Evolutionary conservation across 2,113 vertebrate species (phyloP).

Genomic region (Poecilia latipinna): DNA sequence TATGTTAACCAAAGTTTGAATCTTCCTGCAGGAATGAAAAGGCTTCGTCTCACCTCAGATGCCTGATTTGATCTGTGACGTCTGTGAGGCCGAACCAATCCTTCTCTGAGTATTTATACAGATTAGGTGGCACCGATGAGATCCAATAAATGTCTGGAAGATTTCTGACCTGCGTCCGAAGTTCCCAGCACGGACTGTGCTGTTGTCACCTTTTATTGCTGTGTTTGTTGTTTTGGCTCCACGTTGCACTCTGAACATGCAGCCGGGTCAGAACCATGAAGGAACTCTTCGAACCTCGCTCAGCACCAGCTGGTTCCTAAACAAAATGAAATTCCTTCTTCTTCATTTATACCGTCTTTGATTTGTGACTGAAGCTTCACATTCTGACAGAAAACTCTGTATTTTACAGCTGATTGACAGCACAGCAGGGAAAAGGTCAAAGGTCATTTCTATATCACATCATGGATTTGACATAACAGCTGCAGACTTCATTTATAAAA

Average conservation of each 20-base stretch:
- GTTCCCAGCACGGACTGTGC: conserved; percentile 51
- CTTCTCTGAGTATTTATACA: conserved; percentile 63
- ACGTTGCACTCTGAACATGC: conserved; percentile 51
- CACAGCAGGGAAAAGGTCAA: conserved; percentile 18
- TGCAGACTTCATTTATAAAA: conserved; percentile 4
- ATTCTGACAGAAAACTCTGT: neutral
- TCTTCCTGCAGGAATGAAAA: neutral
- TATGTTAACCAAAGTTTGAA: neutral
- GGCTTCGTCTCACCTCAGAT: conserved; percentile 38
- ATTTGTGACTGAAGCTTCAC: neutral
- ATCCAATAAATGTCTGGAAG: conserved; percentile 48
- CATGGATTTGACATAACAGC: conserved; percentile 21
- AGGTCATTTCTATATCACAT: conserved; percentile 26
- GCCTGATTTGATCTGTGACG: conserved; percentile 26
- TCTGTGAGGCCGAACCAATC: conserved; percentile 4
- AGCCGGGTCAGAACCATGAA: neutral
- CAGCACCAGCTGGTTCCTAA: neutral
- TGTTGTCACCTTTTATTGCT: conserved; percentile 76
- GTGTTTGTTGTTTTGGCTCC: conserved; percentile 54
- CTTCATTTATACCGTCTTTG: neutral
- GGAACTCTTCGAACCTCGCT: neutral
- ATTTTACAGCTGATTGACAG: conserved; percentile 6
- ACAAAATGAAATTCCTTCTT: neutral
- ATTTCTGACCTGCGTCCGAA: conserved; percentile 67
- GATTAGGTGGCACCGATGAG: conserved; percentile 4